Conservation (phyloP, 1,140 invertebrate genomes). For the Bombus pyrosoma region DNA sequence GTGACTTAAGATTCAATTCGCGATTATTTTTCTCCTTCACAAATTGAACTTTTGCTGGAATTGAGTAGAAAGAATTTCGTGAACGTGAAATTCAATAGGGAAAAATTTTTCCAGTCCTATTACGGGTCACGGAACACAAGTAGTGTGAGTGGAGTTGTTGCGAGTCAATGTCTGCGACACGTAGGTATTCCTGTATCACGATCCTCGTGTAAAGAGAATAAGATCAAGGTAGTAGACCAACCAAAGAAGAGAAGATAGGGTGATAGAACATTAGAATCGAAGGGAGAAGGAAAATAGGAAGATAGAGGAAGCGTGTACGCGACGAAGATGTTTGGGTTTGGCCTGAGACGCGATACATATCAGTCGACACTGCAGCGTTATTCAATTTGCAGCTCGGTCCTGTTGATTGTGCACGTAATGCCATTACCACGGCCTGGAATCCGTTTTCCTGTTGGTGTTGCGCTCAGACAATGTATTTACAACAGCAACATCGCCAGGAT, state of each 20-base stretch:
- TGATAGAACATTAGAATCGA: not conserved
- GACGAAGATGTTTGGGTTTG: constrained; percentile 39
- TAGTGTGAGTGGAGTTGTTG: constrained; percentile 48
- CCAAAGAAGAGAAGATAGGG: not conserved
- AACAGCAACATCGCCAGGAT: constrained; percentile 44
- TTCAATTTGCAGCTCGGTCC: constrained; percentile 77
- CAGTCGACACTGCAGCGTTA: constrained; percentile 71
- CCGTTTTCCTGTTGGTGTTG: constrained; percentile 51
- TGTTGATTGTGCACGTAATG: constrained; percentile 79
- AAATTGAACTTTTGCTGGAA: too few species aligned
- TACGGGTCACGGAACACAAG: too few species aligned
- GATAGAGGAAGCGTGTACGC: constrained; percentile 10
- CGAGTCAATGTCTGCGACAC: constrained; percentile 73
- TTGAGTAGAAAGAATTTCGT: too few species aligned
- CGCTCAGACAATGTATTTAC: constrained; percentile 64
- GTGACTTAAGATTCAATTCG: too few species aligned
- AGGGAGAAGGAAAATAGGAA: not conserved
- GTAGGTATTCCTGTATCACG: constrained; percentile 66
- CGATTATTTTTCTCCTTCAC: too few species aligned
- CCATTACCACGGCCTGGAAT: constrained; percentile 69
- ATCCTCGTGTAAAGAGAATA: constrained; percentile 46
- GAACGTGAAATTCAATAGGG: not conserved
- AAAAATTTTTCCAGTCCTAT: not conserved
- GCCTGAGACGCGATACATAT: constrained; percentile 74
- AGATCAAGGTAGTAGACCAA: constrained; percentile 12